phyloP scores from a whole-genome alignment of 2,888 invertebrate genomes.

The Leucophenga maculata region DNA sequence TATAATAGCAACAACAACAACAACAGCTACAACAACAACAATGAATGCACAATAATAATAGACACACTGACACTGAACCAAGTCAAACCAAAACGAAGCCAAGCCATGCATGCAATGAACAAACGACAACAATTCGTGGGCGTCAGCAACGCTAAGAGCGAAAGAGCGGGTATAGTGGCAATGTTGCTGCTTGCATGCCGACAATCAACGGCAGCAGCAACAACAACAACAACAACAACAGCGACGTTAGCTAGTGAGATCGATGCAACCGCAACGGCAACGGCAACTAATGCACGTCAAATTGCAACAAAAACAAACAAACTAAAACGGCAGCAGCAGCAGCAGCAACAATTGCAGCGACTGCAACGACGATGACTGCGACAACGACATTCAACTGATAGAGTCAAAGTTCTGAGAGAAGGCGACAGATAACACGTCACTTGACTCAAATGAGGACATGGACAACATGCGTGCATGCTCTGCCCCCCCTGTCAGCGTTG shows the following conservation, averaged over 20 bases:
- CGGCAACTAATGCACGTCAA: constrained; percentile 43
- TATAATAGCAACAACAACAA: constrained; percentile 34
- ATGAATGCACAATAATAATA: constrained; percentile 63
- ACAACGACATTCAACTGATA: constrained; percentile 70
- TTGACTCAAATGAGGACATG: constrained; percentile 71
- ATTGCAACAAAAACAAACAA: constrained; percentile 35
- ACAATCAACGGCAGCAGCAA: constrained; percentile 10
- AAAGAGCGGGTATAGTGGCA: constrained; percentile 27
- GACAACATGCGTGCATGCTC: constrained; percentile 66
- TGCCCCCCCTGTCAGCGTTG: constrained; percentile 28
- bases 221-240: constrained; percentile 26
- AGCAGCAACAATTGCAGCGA: background rate
- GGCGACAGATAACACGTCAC: constrained; percentile 72
- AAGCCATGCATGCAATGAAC: constrained; percentile 38
- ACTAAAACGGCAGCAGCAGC: background rate
- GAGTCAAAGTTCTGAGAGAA: constrained; percentile 72
- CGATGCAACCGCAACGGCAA: constrained; percentile 30
- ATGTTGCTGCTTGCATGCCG: constrained; percentile 15
- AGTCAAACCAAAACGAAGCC: constrained; percentile 35
- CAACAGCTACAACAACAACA: constrained; percentile 49
- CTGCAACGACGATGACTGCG: constrained; percentile 43
- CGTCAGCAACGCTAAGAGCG: background rate
- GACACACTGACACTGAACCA: constrained; percentile 68
- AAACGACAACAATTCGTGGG: constrained; percentile 9
- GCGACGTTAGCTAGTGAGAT: background rate